These are phyloP conservation scores for Burhinus bistriatus DNA, from an alignment of 2,113 vertebrate species.

Conservation along the genomic window DNA sequence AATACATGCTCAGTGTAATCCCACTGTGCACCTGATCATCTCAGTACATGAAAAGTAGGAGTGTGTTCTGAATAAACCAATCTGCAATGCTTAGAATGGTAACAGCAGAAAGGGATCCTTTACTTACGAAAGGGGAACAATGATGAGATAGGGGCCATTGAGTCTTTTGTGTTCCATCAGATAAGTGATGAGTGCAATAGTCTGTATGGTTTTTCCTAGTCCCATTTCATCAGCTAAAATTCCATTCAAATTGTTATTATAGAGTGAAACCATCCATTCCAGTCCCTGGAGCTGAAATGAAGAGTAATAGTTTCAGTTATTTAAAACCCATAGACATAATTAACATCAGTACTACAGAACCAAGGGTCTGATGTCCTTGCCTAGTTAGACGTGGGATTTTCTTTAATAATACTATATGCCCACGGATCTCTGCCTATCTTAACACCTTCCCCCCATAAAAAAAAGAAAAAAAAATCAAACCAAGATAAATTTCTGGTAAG, in stretches of 20 bases:
- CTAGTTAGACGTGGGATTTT: not conserved
- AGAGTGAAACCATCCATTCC: constrained; percentile 99
- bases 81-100: not conserved
- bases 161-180: constrained; percentile 97
- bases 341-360: constrained; percentile 37
- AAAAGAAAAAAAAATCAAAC: not conserved
- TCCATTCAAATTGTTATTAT: constrained; percentile 98
- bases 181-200: constrained; percentile 97
- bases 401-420: not conserved
- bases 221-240: constrained; percentile 99
- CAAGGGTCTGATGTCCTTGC: not conserved
- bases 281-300: constrained; percentile 90
- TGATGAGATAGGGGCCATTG: constrained; percentile 97
- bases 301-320: constrained; percentile 55
- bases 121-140: constrained; percentile 98
- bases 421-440: not conserved
- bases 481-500: not conserved
- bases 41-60: not conserved
- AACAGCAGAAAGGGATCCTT: not conserved
- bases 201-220: constrained; percentile 97
- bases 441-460: not conserved
- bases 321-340: constrained; percentile 41
- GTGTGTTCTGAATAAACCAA: not conserved
- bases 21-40: not conserved
- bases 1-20: not conserved